Evolutionary conservation across 1,140 invertebrate genomes (phyloP), one percentile per base, ranked within the genome.

Genomic region (Bombus consobrinus): DNA sequence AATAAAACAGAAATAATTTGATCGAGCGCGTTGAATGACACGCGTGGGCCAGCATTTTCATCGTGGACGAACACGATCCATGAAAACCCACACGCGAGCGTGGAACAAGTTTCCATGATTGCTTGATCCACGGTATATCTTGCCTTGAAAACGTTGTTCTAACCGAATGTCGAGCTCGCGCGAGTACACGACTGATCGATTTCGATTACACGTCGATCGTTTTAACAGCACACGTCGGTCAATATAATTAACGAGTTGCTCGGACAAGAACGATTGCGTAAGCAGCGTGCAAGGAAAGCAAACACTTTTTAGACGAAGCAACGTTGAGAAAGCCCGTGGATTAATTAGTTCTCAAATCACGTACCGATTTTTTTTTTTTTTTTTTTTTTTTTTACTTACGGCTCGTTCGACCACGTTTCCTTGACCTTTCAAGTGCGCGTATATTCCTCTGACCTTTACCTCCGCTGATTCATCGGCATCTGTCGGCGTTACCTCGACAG

Each of bases 381-480:
- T 37, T 37, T 69, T 57, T 43, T 62, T 34, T 6, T 13, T 41
- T 62, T 62, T 0, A n/a, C 59, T 3, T n/a, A 37, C 43, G 13
- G 2, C 18, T 13, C 13, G n/a, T 34, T 71, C 39, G 47, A 66
- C 18, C 53, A 2, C 41, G 78, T 89, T 90, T 82, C 89, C 88
- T 90, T 90, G 89, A 90, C 87, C 89, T 91, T 91, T 90, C 83
- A 83, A 86, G 86, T 81, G 86, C 89, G 81, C 71, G 86, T 80
- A 86, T 85, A 90, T 90, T 77, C 86, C 34, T 74, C 81, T 88
- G 87, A 91, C 89, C 89, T 91, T 91, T 91, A 90, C 78, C 89
- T 86, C 81, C 89, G 89, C 89, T 91, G 89, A 91, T 90, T 91
- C 89, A 91, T 86, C 88, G 87, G 83, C 71, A 84, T 87, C 72